Evolutionary conservation across 2,113 vertebrate species (phyloP), one percentile per base, ranked within the genome.

Genomic region (Grammomys dolichurus): DNA sequence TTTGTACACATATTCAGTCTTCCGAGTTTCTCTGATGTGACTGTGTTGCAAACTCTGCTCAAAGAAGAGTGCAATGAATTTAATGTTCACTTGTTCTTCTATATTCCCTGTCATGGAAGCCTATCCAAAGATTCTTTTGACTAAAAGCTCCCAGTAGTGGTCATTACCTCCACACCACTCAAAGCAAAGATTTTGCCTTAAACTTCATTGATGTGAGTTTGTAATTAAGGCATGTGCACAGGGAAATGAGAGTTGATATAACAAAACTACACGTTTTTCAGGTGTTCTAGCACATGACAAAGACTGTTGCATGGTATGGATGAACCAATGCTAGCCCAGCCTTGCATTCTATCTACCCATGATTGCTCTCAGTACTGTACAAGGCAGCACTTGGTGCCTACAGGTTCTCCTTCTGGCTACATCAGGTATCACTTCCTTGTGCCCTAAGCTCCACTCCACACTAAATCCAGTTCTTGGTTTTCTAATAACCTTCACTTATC

Each of bases 401-500:
- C 33, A 31, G 6, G 33, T 86, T 60, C 20, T 51, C 40, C 85
- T 73, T 1, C 72, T 1, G 58, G 82, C 56, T 82, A 84, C 2
- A 33, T 0, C 14, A n/a, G 63, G 20, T n/a, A 73, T 0, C 63
- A 77, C 26, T 87, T 94, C n/a, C 85, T 87, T 87, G 70, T 84
- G 78, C 93, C 92, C 94, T 96, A 95, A 51, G 5, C 85, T 96
- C 98, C 97, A 90, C 51, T n/a, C 80, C 98, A 48, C 31, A 60
- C 43, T 67, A 96, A 98, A 95, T 99, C 99, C 99, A 99, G 98
- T 98, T 99, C 99, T 99, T 98, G 98, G 98, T 99, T 99, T 99
- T 99, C 98, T 98, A 98, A 98, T 98, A 98, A 98, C 98, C 99
- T 98, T 98, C 99, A 99, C 99, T 99, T 99, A 99, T 99, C 99